Conservation (phyloP, 2,888 invertebrate genomes). For the Gryllus longicercus region DNA sequence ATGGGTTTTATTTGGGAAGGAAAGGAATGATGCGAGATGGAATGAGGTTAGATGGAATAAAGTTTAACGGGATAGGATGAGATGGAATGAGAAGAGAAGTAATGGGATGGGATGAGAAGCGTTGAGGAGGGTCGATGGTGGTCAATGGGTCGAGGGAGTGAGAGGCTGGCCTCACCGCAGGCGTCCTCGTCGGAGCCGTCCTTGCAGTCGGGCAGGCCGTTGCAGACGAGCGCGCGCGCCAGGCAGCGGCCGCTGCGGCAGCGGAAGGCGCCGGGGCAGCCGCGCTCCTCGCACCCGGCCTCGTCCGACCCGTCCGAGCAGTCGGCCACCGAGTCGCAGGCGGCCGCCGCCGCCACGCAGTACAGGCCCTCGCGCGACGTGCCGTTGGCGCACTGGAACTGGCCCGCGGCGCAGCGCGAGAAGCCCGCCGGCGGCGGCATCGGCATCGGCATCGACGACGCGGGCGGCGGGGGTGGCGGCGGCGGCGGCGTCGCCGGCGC, state of each 20-base stretch:
- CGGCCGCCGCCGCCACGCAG: constrained; percentile 52
- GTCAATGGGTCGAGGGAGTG: too few relatives aligned
- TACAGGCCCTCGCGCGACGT: constrained; percentile 58
- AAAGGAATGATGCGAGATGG: too few relatives aligned
- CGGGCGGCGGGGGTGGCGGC: background rate
- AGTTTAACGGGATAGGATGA: too few relatives aligned
- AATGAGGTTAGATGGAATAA: too few relatives aligned
- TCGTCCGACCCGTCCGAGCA: constrained; percentile 64
- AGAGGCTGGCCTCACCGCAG: constrained; percentile 49
- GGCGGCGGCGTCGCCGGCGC: background rate
- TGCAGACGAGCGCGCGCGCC: constrained; percentile 58
- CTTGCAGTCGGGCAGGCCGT: constrained; percentile 59
- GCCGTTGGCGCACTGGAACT: constrained; percentile 59
- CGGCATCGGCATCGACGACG: background rate
- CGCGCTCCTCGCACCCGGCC: constrained; percentile 52
- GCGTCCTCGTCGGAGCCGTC: constrained; percentile 59
- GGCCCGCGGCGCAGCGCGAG: constrained; percentile 45
- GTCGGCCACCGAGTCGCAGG: constrained; percentile 58
- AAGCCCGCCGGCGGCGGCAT: constrained; percentile 19
- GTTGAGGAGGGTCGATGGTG: too few relatives aligned
- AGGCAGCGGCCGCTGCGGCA: constrained; percentile 59
- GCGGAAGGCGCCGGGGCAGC: constrained; percentile 59
- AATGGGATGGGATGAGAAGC: too few relatives aligned
- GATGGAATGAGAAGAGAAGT: too few relatives aligned
- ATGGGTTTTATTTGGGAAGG: too few relatives aligned